These are phyloP conservation scores for Microplitis deprimator DNA, from an alignment of 2,888 invertebrate species.

Conservation along the genomic window DNA sequence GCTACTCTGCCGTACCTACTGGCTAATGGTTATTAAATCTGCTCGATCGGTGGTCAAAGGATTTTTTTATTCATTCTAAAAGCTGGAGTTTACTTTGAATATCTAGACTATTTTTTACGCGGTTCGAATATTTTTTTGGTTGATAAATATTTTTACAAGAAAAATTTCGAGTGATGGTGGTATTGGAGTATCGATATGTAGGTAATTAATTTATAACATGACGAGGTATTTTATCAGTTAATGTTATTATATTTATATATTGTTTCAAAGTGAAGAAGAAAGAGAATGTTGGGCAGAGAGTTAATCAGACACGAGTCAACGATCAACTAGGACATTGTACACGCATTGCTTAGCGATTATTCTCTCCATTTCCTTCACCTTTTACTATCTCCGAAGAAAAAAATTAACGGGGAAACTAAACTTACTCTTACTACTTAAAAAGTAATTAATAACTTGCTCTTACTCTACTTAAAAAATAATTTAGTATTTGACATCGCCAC, in stretches of 20 bases:
- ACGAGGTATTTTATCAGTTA: not conserved
- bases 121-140: conserved; percentile 30
- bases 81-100: not conserved
- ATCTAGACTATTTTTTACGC: not conserved
- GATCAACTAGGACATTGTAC: conserved; percentile 59
- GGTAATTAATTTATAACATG: too few relatives aligned
- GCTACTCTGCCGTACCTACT: conserved; percentile 40
- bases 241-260: not conserved
- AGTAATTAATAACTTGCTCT: too few relatives aligned
- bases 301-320: conserved; percentile 47
- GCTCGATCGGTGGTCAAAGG: conserved; percentile 36
- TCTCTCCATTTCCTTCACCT: conserved; percentile 41
- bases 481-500: too few relatives aligned
- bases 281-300: not conserved
- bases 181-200: too few relatives aligned
- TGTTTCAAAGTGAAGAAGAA: not conserved
- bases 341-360: conserved; percentile 64
- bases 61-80: not conserved
- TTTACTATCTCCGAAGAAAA: conserved; percentile 42
- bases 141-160: not conserved
- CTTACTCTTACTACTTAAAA: too few relatives aligned
- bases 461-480: too few relatives aligned
- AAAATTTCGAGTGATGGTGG: not conserved
- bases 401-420: not conserved
- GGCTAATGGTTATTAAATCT: conserved; percentile 66